Conservation (phyloP, 2,888 invertebrate species). For the Graphium colonna region DNA sequence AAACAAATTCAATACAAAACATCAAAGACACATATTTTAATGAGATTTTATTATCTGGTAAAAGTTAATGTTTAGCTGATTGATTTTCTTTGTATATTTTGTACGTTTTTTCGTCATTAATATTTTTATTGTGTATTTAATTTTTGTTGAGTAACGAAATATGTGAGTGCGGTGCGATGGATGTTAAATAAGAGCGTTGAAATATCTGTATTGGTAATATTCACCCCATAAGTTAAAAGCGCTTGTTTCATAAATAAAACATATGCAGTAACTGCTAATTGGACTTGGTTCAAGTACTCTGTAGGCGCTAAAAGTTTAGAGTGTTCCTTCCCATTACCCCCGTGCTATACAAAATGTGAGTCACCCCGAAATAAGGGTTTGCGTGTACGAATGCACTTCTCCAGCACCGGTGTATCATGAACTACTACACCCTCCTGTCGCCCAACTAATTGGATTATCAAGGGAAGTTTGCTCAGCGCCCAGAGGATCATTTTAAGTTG, state of each 20-base stretch:
- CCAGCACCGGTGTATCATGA: conserved; percentile 40
- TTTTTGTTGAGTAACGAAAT: too few species aligned
- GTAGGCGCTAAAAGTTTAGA: conserved; percentile 22
- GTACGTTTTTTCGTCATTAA: too few species aligned
- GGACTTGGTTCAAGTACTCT: conserved; percentile 19
- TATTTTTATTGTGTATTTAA: too few species aligned
- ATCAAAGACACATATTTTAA: too few species aligned
- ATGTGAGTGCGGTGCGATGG: too few species aligned
- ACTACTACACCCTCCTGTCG: conserved; percentile 37
- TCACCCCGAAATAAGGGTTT: conserved; percentile 44
- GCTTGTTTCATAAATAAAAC: background rate
- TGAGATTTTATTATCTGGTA: too few species aligned
- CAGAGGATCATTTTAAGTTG: conserved; percentile 36
- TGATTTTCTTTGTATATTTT: too few species aligned
- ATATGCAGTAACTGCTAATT: conserved; percentile 18
- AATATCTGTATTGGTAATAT: background rate
- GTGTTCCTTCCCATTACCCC: conserved; percentile 33
- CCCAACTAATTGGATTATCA: conserved; percentile 40
- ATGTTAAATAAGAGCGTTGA: too few species aligned
- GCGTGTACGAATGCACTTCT: conserved; percentile 52
- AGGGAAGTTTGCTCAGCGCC: conserved; percentile 31
- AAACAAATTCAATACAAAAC: too few species aligned
- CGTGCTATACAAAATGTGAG: conserved; percentile 38
- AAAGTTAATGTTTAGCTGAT: too few species aligned
- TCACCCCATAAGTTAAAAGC: background rate